Percentiles rank a stretch among this genome's conserved stretches.
Evolutionary conservation across 2,888 invertebrate species (phyloP).

Genomic region (Diarsia brunnea): DNA sequence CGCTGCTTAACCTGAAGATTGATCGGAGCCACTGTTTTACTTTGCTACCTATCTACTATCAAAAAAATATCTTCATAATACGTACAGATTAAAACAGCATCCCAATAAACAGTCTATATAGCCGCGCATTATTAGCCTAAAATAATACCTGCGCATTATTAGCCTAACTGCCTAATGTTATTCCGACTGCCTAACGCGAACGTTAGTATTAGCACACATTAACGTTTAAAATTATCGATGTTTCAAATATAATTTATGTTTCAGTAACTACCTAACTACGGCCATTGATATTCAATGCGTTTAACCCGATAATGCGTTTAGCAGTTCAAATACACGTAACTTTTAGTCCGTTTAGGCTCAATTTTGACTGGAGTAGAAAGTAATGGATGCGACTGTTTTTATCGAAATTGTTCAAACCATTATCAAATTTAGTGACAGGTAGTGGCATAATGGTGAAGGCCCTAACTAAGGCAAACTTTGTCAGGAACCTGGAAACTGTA

Average conservation of each 20-base stretch:
- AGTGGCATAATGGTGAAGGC: neutral
- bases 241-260: slow-evolving; percentile 64
- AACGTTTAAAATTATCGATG: slow-evolving; percentile 56
- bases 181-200: slow-evolving; percentile 1
- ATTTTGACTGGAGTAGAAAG: neutral
- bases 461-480: neutral
- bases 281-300: slow-evolving; percentile 57
- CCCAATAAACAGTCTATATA: slow-evolving; percentile 20
- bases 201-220: slow-evolving; percentile 42
- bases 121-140: slow-evolving; percentile 16
- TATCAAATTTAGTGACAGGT: neutral
- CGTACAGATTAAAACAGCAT: neutral
- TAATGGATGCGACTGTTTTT: neutral
- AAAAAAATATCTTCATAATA: neutral
- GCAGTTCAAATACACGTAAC: slow-evolving; percentile 39
- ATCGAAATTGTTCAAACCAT: neutral
- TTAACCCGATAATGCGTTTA: slow-evolving; percentile 58
- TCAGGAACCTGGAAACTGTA: neutral
- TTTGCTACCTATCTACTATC: neutral
- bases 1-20: too few species aligned
- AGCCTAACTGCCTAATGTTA: slow-evolving; percentile 13
- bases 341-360: slow-evolving; percentile 34
- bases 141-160: slow-evolving; percentile 24
- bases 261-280: slow-evolving; percentile 30
- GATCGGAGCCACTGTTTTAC: too few species aligned